Percentiles rank a stretch among this genome's conserved stretches.
phyloP scores from a whole-genome alignment of 2,797 vertebrate genomes.

The Pangasius krempfi region DNA sequence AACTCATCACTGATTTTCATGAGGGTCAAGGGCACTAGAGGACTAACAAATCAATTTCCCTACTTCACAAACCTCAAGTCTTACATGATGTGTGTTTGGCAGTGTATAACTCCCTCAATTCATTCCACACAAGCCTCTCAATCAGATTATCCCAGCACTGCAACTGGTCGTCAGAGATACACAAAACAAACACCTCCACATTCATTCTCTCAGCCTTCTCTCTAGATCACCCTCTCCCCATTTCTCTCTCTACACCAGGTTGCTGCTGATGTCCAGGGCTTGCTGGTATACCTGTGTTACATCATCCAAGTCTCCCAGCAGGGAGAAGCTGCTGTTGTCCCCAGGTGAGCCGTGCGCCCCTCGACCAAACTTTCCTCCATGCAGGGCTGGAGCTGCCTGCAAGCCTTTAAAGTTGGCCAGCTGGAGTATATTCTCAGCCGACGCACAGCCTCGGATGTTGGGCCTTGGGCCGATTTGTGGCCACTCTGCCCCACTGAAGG shows the following conservation, averaged over 20 bases:
- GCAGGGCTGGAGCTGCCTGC: slow-evolving; percentile 83
- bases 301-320: slow-evolving; percentile 96
- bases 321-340: slow-evolving; percentile 97
- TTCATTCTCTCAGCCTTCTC: slow-evolving; percentile 42
- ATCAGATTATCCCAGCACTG: slow-evolving; percentile 75
- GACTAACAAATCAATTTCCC: slow-evolving; percentile 31
- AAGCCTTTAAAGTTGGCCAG: slow-evolving; percentile 92
- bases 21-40: slow-evolving; percentile 38
- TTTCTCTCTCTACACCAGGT: slow-evolving; percentile 84
- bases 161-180: slow-evolving; percentile 78
- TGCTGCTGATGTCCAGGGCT: slow-evolving; percentile 97
- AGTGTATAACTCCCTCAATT: slow-evolving; percentile 63
- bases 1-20: slow-evolving; percentile 67
- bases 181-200: slow-evolving; percentile 55
- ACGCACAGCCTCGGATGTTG: slow-evolving; percentile 91
- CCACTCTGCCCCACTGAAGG: slow-evolving; percentile 87
- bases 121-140: slow-evolving; percentile 54
- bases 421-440: slow-evolving; percentile 95
- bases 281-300: slow-evolving; percentile 99
- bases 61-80: slow-evolving; percentile 33
- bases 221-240: slow-evolving; percentile 54
- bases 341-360: slow-evolving; percentile 83
- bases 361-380: slow-evolving; percentile 87
- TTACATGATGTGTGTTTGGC: slow-evolving; percentile 47
- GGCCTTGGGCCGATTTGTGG: slow-evolving; percentile 81